phyloP scores from a whole-genome alignment of 2,113 vertebrate species.

The Siniperca chuatsi region DNA sequence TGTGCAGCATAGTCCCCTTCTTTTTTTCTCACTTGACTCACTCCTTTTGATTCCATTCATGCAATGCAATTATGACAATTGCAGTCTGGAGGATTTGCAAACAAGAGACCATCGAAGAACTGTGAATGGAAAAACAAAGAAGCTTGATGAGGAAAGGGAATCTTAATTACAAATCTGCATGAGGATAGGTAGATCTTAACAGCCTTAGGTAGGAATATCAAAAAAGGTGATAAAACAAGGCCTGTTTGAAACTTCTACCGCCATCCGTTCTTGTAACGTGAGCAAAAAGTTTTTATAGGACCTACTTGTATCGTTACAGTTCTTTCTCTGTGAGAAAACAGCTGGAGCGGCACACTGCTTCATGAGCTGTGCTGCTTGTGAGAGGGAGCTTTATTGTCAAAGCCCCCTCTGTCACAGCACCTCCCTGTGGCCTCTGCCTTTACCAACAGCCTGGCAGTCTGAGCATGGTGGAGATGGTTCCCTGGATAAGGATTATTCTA shows the following conservation, averaged over 20 bases:
- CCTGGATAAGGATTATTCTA: conserved; percentile 64
- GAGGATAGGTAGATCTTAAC: conserved; percentile 63
- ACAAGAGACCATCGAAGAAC: conserved; percentile 60
- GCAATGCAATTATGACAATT: conserved; percentile 79
- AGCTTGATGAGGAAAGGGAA: conserved; percentile 75
- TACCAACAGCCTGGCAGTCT: conserved; percentile 52
- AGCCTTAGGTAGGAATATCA: conserved; percentile 64
- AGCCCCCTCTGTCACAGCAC: conserved; percentile 77
- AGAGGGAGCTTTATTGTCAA: conserved; percentile 61
- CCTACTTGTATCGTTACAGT: conserved; percentile 69
- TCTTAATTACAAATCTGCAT: conserved; percentile 83
- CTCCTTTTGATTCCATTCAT: conserved; percentile 68
- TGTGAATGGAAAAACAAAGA: conserved; percentile 75
- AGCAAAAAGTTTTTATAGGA: conserved; percentile 72
- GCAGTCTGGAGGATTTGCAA: conserved; percentile 72
- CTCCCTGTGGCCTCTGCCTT: conserved; percentile 78
- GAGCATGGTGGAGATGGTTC: conserved; percentile 24
- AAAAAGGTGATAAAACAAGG: conserved; percentile 65
- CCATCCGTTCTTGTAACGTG: conserved; percentile 63
- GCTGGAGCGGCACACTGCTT: conserved; percentile 69
- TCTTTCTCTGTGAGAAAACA: conserved; percentile 76
- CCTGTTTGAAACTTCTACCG: conserved; percentile 73
- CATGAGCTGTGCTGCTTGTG: conserved; percentile 70
- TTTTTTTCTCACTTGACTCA: conserved; percentile 33
- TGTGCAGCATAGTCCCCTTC: conserved; percentile 29